Evolutionary conservation across 2,113 vertebrate species (phyloP), one percentile per base, ranked within the genome.

Genomic region (Pomatorhinus ruficollis): DNA sequence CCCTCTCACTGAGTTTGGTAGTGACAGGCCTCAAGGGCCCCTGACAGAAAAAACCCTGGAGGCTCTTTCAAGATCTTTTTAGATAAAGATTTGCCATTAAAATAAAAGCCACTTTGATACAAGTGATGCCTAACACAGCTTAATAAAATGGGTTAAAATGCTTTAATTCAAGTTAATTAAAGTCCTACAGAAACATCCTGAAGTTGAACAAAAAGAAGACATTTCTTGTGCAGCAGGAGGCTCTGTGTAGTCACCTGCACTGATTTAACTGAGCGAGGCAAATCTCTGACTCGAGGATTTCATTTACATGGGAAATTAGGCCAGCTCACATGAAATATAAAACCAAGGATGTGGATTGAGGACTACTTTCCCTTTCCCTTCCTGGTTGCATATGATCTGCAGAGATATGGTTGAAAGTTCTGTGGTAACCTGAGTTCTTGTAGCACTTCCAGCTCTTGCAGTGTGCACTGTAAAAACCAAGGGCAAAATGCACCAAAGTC

Each of bases 171-270:
- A n/a, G 16, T 81, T 50, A 75, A 70, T 64, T 54, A 3, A 91
- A 68, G 30, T 69, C 56, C 33, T 12, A 28, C 31, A 45, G 68
- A 49, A 81, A 25, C 6, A 37, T 60, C 37, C n/a, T 61, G 44
- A 57, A 78, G 23, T 14, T 61, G 61, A 63, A 52, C 0, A 40
- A 53, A 52, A 54, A 50, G n/a, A 64, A 69, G 53, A 0, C 14
- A 35, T 49, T 79, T 11, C 28, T 87, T 78, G 40, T 49, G 84
- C 78, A 90, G 56, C 57, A 53, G 64, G 37, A 69, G 35, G 25
- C 31, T 86, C 69, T 63, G 16, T 57, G 4, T 14, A 37, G 89
- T 63, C 0, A 0, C 16, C 44, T 65, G 45, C 31, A 3, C n/a
- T 63, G 60, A 49, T 74, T 59, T 44, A 80, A 70, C 21, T 42